Conservation (phyloP, 2,113 vertebrate genomes). For the Rousettus leschenaultii region DNA sequence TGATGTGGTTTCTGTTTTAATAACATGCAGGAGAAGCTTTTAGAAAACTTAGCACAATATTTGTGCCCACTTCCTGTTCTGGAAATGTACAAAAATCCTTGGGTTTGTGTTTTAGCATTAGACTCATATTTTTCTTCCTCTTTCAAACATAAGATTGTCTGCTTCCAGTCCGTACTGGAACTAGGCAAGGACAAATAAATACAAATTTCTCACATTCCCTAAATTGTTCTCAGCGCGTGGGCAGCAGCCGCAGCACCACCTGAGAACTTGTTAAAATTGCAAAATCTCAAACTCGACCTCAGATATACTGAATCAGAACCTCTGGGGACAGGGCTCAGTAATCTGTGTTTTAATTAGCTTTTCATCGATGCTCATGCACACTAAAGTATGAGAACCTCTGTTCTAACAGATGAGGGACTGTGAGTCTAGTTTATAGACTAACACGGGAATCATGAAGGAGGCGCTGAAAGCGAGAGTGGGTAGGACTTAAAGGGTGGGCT, state of each 20-base stretch:
- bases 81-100: not conserved
- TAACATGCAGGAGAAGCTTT: not conserved
- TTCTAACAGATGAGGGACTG: not conserved
- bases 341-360: not conserved
- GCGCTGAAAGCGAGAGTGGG: not conserved
- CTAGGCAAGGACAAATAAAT: not conserved
- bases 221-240: not conserved
- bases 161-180: not conserved
- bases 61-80: not conserved
- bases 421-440: no score
- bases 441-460: not conserved
- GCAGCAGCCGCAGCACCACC: not conserved
- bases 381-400: not conserved
- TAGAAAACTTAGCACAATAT: not conserved
- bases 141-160: not conserved
- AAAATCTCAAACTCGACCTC: not conserved
- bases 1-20: not conserved
- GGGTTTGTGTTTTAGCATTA: not conserved
- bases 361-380: not conserved
- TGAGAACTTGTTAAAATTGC: not conserved
- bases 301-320: not conserved
- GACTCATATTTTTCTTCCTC: not conserved
- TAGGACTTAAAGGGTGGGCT: not conserved
- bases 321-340: not conserved
- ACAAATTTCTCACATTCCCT: not conserved